These are phyloP conservation scores for Saccostrea echinata DNA, from an alignment of 1,140 invertebrate genomes.

Conservation along the genomic window DNA sequence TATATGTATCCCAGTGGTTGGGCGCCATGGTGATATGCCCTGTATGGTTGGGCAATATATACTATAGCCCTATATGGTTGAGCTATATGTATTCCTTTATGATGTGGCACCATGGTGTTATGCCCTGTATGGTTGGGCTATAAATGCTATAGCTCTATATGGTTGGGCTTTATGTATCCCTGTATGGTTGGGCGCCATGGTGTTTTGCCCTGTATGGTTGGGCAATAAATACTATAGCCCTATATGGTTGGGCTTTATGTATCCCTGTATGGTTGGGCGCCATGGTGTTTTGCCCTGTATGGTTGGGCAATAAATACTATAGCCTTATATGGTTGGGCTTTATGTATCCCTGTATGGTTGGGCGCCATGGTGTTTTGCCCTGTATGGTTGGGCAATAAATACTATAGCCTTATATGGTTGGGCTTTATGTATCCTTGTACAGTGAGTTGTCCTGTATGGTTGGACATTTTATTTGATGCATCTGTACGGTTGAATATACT, in stretches of 20 bases:
- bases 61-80: not conserved
- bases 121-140: not conserved
- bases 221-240: not conserved
- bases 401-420: too few species aligned
- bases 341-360: too few species aligned
- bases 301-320: not conserved
- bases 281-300: not conserved
- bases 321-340: not conserved
- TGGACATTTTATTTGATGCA: not conserved
- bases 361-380: too few species aligned
- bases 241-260: too few species aligned
- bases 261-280: not conserved
- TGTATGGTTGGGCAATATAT: not conserved
- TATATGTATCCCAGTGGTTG: not conserved
- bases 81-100: not conserved
- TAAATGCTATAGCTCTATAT: not conserved
- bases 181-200: not conserved
- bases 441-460: not conserved
- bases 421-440: not conserved
- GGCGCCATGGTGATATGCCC: not conserved
- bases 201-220: not conserved
- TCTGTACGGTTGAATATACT: not conserved
- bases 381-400: too few species aligned
- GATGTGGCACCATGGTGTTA: not conserved
- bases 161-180: not conserved